Percentiles rank a stretch among this genome's conserved stretches.
Conservation (phyloP, 2,113 vertebrate genomes). For the Lota lota region DNA sequence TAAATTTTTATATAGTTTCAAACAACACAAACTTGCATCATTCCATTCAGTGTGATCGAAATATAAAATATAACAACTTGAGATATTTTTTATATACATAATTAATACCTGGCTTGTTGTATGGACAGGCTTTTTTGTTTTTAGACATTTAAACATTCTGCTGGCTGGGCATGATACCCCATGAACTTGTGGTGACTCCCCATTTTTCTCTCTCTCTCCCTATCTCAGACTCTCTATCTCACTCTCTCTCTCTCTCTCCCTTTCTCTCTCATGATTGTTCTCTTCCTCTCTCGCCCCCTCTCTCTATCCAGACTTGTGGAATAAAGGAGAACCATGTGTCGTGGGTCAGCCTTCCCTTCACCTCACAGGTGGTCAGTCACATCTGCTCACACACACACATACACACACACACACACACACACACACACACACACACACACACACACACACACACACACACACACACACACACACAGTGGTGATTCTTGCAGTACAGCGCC, state of each 20-base stretch:
- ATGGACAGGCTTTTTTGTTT: no score
- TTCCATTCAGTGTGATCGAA: no score
- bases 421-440: slow-evolving; percentile 5
- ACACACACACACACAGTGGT: neutral
- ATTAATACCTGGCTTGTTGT: no score
- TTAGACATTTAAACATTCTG: no score
- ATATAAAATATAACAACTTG: no score
- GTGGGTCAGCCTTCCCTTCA: slow-evolving; percentile 51
- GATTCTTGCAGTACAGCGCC: slow-evolving; percentile 24
- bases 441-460: neutral
- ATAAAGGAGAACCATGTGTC: slow-evolving; percentile 63
- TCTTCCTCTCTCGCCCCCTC: slow-evolving; percentile 3
- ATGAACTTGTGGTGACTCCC: neutral
- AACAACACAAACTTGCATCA: no score
- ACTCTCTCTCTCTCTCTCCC: neutral
- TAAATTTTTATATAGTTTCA: no score
- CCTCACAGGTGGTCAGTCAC: slow-evolving; percentile 56
- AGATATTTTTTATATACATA: no score
- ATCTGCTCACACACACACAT: slow-evolving; percentile 39
- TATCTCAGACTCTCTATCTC: no score
- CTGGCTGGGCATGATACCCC: no score
- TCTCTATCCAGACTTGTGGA: slow-evolving; percentile 36
- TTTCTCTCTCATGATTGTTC: neutral
- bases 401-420: neutral
- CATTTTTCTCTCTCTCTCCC: no score